Evolutionary conservation across 1,140 invertebrate genomes (phyloP), one percentile per base, ranked within the genome.

Genomic region (Drosophila bocki): DNA sequence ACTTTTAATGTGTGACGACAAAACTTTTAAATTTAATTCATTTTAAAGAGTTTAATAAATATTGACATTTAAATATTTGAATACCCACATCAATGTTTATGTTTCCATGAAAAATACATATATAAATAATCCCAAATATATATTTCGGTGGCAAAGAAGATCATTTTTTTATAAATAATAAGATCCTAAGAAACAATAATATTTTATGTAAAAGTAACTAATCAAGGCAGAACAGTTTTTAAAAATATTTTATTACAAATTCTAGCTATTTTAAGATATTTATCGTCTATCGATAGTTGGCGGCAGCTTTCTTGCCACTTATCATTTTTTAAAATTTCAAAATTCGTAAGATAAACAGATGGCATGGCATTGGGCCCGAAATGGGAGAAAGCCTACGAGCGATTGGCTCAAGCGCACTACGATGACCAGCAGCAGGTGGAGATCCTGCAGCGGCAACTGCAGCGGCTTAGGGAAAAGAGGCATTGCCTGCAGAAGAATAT

Each of bases 371-470:
- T 54, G 8, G 11, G 13, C 5, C 39, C 29, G 5, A 64, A 72
- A 15, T 74, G 70, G 70, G 33, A 47, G 9, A 74, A 74, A 33
- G 32, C 7, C 2, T 74, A 74, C 39, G 32, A 37, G 8, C 41
- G 26, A 11, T 48, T 74, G 33, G 17, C 74, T 8, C 48, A 41
- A 2, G 17, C 45, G 22, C 57, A 74, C 35, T 13, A 15, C 12
- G 5, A 53, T 12, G 68, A 74, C 26, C 54, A 74, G 15, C n/a
- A 12, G 7, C 39, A 42, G 33, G 11, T 33, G 32, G 6, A 26
- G 2, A 12, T 15, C 26, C 13, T 74, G 12, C n/a, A 74, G 19
- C 33, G 57, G 15, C 70, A 74, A 37, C 15, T 74, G 17, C 39
- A 48, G 6, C 33, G 41, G 2, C 74, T 47, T 8, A 48, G 12